These are phyloP conservation scores for Macroramphosus scolopax DNA, from an alignment of 2,797 vertebrate species.

Conservation along the genomic window DNA sequence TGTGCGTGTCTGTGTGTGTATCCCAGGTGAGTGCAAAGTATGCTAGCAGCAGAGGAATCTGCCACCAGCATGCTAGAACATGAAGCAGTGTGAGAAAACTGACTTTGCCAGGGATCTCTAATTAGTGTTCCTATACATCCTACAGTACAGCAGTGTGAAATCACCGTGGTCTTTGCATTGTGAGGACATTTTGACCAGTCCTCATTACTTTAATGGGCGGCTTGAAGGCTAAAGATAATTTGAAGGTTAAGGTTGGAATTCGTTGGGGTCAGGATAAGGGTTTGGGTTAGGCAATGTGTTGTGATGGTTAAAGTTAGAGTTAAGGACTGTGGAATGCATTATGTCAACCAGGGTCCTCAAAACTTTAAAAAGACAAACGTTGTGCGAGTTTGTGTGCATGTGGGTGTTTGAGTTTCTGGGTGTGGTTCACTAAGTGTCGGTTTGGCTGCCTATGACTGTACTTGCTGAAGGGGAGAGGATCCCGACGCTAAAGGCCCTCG, in stretches of 20 bases:
- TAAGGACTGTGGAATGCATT: too few relatives aligned
- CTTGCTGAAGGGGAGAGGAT: too few relatives aligned
- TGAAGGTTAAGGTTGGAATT: too few relatives aligned
- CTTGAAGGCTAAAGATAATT: too few relatives aligned
- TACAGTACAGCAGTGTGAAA: slow-evolving; percentile 1
- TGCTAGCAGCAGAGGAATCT: slow-evolving; percentile 55
- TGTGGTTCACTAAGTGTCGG: slow-evolving; percentile 23
- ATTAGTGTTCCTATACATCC: slow-evolving; percentile 50
- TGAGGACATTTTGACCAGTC: too few relatives aligned
- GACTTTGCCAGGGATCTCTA: slow-evolving; percentile 38
- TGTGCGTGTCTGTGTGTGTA: slow-evolving; percentile 10
- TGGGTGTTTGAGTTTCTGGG: slow-evolving; percentile 23
- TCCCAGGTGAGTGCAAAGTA: slow-evolving; percentile 30
- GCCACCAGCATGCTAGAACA: slow-evolving; percentile 58
- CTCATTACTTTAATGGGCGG: too few relatives aligned
- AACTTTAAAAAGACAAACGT: not conserved
- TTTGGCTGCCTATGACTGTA: slow-evolving; percentile 10
- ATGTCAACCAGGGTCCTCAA: too few relatives aligned
- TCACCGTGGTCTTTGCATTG: too few relatives aligned
- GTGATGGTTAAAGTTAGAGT: too few relatives aligned
- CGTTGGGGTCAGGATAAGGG: too few relatives aligned
- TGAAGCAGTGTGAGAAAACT: slow-evolving; percentile 47
- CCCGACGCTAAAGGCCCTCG: too few relatives aligned
- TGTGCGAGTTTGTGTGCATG: slow-evolving; percentile 3
- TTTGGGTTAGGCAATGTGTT: too few relatives aligned